These are phyloP conservation scores for Tinea trinotella DNA, from an alignment of 2,888 invertebrate genomes.

Conservation along the genomic window DNA sequence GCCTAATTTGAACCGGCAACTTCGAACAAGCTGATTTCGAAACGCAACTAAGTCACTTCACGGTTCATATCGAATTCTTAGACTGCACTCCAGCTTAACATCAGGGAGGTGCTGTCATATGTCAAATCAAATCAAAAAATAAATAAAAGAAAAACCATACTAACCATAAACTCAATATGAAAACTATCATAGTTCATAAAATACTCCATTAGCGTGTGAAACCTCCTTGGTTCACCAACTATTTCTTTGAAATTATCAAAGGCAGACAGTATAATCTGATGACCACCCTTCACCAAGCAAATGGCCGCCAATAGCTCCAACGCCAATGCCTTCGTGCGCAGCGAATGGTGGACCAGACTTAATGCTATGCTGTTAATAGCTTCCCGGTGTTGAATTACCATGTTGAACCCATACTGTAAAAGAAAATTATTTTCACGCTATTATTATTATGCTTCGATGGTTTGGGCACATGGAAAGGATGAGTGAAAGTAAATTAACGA, in stretches of 20 bases:
- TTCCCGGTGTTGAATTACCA: conserved; percentile 98
- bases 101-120: no score
- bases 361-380: conserved; percentile 99
- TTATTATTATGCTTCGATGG: no score
- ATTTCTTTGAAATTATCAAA: conserved; percentile 97
- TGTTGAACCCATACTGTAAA: conserved; percentile 95
- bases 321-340: conserved; percentile 97
- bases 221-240: conserved; percentile 89
- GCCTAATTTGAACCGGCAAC: no score
- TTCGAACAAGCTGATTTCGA: no score
- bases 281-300: conserved; percentile 99
- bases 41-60: no score
- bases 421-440: no score
- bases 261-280: conserved; percentile 96
- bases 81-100: no score
- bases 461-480: no score
- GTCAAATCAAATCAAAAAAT: neutral
- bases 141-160: conserved; percentile 29
- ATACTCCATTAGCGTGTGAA: conserved; percentile 98
- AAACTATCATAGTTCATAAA: conserved; percentile 97
- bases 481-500: no score
- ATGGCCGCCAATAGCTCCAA: conserved; percentile 97
- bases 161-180: conserved; percentile 98
- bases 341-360: conserved; percentile 95
- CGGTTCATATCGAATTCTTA: no score